These are phyloP conservation scores for Heliconius erato DNA, from an alignment of 2,888 invertebrate species.

Conservation along the genomic window DNA sequence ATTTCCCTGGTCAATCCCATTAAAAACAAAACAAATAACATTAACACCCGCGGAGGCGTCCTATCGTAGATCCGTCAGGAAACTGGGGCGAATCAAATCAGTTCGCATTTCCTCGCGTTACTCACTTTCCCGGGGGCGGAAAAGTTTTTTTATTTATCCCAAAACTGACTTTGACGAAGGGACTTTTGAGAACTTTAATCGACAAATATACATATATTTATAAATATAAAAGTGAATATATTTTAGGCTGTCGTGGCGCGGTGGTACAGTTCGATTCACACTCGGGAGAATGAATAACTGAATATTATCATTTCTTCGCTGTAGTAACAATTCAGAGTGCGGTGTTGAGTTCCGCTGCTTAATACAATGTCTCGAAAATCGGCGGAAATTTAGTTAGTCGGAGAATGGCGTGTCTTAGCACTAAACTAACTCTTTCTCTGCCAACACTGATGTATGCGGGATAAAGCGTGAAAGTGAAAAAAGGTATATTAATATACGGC, in stretches of 20 bases:
- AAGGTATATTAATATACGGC: no score
- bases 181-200: slow-evolving; percentile 65
- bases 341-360: no score
- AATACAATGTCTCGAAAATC: no score
- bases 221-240: not conserved
- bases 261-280: not conserved
- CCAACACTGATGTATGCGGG: not conserved
- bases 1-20: slow-evolving; percentile 13
- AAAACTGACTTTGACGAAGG: slow-evolving; percentile 77
- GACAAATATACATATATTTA: slow-evolving; percentile 29
- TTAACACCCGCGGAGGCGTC: slow-evolving; percentile 42
- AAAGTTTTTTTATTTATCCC: slow-evolving; percentile 73
- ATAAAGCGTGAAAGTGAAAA: no score
- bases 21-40: slow-evolving; percentile 32
- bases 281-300: no score
- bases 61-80: slow-evolving; percentile 51
- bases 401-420: not conserved
- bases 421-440: not conserved
- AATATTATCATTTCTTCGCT: no score
- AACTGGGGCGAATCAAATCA: slow-evolving; percentile 59
- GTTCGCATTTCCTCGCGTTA: slow-evolving; percentile 66
- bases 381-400: no score
- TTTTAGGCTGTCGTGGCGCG: not conserved
- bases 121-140: slow-evolving; percentile 58
- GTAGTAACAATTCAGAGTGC: no score